Evolutionary conservation across 2,797 vertebrate species (phyloP).

Genomic region (Falco peregrinus): DNA sequence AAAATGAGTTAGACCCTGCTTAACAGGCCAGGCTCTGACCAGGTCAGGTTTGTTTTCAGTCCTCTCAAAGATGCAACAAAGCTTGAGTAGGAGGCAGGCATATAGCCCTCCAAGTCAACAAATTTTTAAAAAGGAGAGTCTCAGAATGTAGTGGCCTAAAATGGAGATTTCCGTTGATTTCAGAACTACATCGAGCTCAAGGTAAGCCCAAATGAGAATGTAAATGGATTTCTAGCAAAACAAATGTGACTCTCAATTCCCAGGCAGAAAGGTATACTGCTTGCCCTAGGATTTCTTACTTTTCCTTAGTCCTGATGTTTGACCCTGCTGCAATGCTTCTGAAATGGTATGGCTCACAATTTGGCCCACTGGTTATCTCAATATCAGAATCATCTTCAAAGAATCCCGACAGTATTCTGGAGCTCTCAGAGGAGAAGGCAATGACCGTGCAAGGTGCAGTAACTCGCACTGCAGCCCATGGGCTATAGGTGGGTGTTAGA

Average conservation of each 20-base stretch:
- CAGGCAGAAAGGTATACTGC: neutral
- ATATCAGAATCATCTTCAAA: neutral
- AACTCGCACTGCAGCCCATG: neutral
- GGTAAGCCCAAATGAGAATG: neutral
- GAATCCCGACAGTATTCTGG: rapidly evolving
- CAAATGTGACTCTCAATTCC: neutral
- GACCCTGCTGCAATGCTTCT: neutral
- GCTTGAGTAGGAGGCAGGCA: neutral
- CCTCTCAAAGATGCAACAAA: neutral
- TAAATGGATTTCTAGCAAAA: neutral
- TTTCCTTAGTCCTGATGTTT: neutral
- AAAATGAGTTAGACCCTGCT: neutral
- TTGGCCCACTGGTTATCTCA: neutral
- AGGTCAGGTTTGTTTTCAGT: neutral
- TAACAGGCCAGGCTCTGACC: neutral
- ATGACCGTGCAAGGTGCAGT: neutral
- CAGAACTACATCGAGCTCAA: neutral
- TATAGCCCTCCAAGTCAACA: neutral
- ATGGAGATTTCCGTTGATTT: neutral
- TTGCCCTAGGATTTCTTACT: neutral
- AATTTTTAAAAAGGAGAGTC: neutral
- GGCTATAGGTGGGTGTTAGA: neutral
- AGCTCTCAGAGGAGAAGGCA: neutral
- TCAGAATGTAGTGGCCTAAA: neutral
- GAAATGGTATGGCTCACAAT: neutral